Base-by-base conservation (phyloP, 2,113 vertebrate species). In the Gymnobelideus leadbeateri region DNA sequence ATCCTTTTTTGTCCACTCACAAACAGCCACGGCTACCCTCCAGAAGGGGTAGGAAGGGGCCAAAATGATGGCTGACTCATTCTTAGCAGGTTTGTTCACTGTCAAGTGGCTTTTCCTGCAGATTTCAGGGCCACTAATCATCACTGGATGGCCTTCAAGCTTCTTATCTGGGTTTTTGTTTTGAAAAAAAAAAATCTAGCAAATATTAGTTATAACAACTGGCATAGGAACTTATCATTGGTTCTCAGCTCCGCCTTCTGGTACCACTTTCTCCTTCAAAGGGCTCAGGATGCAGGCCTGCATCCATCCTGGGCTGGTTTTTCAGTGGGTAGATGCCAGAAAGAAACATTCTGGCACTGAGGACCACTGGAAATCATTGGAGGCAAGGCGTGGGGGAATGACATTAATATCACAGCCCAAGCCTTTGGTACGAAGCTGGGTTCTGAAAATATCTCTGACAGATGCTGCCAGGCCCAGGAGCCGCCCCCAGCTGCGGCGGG, bases 371-470 rank as follows among this genome's bases (percentile, higher is more conserved):
- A 90, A 89, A 55, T 25, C 57, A 53, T 9, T 21, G 47, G 53
- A 21, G 26, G 50, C 54, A 26, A 19, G 2, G 68, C 68, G 19
- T 43, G 37, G 68, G 68, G 93, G 54, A 89, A 46, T 31, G 21
- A 95, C 89, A 51, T 43, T 52, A 95, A 92, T 28, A 49, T 25
- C 61, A 49, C 92, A 94, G 90, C 1, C 0, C 8, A 26, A 95
- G 19, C 46, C 92, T 94, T 96, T 95, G 92, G 90, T 96, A 92
- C 93, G 93, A 96, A 54, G 89, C 89, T 94, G 55, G 54, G 94
- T 96, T 96, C 96, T 96, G 92, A 97, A 97, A 97, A 96, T 95
- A 96, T 93, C 94, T 95, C 93, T 95, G 94, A 93, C 93, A 96
- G 93, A 95, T 97, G 95, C 95, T 95, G 92, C 91, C 92, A 95